Conservation (phyloP, 2,888 invertebrate genomes). For the Syritta pipiens region DNA sequence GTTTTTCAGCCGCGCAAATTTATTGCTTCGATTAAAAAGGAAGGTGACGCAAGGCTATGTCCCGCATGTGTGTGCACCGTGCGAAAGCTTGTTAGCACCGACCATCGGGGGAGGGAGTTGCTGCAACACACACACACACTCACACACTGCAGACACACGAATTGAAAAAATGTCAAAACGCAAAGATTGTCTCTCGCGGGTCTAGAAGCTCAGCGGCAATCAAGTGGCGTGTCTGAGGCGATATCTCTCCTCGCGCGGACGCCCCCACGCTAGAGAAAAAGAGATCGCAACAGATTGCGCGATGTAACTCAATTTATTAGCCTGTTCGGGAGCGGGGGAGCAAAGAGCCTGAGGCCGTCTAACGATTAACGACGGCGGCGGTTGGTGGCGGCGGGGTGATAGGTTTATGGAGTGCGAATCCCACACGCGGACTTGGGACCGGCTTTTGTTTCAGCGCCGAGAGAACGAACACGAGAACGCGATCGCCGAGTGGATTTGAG, state of each 20-base stretch:
- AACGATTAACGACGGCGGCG: constrained; percentile 53
- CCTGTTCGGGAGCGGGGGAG: neutral
- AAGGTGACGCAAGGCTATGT: constrained; percentile 62
- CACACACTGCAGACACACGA: too few relatives aligned
- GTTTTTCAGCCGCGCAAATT: constrained; percentile 42
- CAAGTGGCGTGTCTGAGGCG: constrained; percentile 5
- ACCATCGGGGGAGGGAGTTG: too few relatives aligned
- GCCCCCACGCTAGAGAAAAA: constrained; percentile 60
- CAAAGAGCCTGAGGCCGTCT: neutral
- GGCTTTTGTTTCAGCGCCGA: constrained; percentile 19
- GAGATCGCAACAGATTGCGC: constrained; percentile 53
- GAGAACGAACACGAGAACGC: constrained; percentile 17
- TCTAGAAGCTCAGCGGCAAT: constrained; percentile 43
- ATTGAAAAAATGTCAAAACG: constrained; percentile 52
- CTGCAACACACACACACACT: too few relatives aligned
- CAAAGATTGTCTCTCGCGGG: constrained; percentile 2
- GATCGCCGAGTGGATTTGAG: constrained; percentile 61
- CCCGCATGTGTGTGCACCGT: constrained; percentile 49
- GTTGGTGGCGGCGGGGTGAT: constrained; percentile 32
- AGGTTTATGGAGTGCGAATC: constrained; percentile 65
- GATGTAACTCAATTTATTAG: constrained; percentile 65
- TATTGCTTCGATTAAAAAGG: constrained; percentile 67
- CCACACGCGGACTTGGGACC: constrained; percentile 31
- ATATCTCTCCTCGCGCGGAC: constrained; percentile 25
- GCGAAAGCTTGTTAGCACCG: constrained; percentile 68